phyloP scores from a whole-genome alignment of 1,140 invertebrate genomes.

The Trachymyrmex cornetzi region DNA sequence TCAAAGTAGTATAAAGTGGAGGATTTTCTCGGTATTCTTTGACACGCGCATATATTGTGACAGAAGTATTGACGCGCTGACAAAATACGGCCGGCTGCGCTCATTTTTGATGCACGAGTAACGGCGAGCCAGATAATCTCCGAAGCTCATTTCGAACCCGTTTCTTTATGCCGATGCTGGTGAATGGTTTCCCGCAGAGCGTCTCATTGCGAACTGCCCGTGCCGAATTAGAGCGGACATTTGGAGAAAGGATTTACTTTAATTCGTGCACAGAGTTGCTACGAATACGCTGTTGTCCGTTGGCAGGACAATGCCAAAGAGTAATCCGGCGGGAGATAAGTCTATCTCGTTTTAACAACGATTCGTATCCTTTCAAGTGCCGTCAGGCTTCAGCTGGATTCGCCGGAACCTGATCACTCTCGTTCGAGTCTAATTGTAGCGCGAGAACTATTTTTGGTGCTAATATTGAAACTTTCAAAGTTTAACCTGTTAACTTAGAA shows the following conservation, averaged over 20 bases:
- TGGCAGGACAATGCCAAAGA: slow-evolving; percentile 72
- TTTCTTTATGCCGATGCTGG: slow-evolving; percentile 68
- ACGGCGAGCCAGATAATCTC: slow-evolving; percentile 75
- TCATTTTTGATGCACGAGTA: slow-evolving; percentile 73
- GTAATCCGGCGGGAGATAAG: slow-evolving; percentile 55
- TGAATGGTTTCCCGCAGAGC: slow-evolving; percentile 77
- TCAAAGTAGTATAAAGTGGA: not conserved
- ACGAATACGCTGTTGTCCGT: slow-evolving; percentile 58
- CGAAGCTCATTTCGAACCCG: slow-evolving; percentile 73
- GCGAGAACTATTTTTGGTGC: not conserved
- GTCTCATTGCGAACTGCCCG: slow-evolving; percentile 61
- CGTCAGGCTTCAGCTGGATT: slow-evolving; percentile 66
- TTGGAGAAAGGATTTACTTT: slow-evolving; percentile 76
- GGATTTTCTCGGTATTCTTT: not conserved
- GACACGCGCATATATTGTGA: slow-evolving; percentile 65
- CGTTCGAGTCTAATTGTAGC: slow-evolving; percentile 29
- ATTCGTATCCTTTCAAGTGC: slow-evolving; percentile 42
- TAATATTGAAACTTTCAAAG: not conserved
- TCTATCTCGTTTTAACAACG: slow-evolving; percentile 74
- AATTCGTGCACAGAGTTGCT: slow-evolving; percentile 75
- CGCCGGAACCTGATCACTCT: slow-evolving; percentile 63
- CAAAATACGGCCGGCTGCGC: slow-evolving; percentile 72
- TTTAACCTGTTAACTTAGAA: not conserved
- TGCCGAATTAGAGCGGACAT: slow-evolving; percentile 74
- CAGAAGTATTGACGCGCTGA: slow-evolving; percentile 66